A percentile compares a stretch with the other conserved stretches of the same genome.
Evolutionary conservation across 2,888 invertebrate genomes (phyloP).

Genomic region (Drosophila histrio): DNA sequence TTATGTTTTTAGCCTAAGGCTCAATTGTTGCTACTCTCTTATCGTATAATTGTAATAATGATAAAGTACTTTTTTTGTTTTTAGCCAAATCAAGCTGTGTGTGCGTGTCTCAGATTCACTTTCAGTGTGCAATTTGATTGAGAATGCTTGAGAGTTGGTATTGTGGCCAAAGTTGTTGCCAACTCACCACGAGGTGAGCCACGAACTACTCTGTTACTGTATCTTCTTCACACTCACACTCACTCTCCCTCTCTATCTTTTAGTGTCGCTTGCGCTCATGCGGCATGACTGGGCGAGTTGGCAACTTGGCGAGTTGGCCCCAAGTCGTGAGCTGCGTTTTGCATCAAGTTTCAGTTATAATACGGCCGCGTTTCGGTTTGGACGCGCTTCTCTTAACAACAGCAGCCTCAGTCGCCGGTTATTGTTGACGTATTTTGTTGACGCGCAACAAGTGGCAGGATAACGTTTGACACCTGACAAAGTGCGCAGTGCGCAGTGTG

Average conservation of each 20-base stretch:
- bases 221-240: constrained; percentile 28
- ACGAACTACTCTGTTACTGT: constrained; percentile 2
- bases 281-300: constrained; percentile 41
- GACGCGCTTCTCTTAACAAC: constrained; percentile 66
- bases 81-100: constrained; percentile 47
- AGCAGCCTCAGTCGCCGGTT: neutral
- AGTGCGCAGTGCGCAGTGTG: too few species aligned
- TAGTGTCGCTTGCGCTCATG: constrained; percentile 13
- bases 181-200: constrained; percentile 55
- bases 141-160: constrained; percentile 58
- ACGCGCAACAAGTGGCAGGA: constrained; percentile 40
- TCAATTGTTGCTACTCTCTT: constrained; percentile 58
- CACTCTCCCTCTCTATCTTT: constrained; percentile 1
- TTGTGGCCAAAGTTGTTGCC: neutral
- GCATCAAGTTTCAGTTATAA: constrained; percentile 79
- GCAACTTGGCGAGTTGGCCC: constrained; percentile 46
- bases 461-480: neutral
- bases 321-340: constrained; percentile 44
- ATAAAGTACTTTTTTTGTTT: constrained; percentile 56
- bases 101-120: constrained; percentile 71
- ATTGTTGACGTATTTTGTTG: constrained; percentile 1
- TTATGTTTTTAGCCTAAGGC: constrained; percentile 42
- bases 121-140: constrained; percentile 66
- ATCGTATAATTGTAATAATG: constrained; percentile 42
- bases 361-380: constrained; percentile 75